Evolutionary conservation across 2,888 invertebrate genomes (phyloP).

Genomic region (Pristionchus japonicus): DNA sequence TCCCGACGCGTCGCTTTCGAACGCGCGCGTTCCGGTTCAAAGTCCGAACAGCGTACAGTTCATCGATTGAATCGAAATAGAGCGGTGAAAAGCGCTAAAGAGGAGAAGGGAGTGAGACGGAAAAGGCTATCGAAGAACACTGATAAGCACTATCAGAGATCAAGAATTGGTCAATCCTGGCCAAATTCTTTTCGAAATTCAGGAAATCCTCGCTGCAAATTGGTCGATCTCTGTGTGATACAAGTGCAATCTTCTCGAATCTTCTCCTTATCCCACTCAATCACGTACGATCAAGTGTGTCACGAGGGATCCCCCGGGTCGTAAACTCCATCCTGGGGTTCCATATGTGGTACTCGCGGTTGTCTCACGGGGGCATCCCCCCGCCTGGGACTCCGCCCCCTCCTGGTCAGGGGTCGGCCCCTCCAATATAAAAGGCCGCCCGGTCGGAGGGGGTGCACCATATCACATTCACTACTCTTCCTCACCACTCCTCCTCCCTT

Average conservation of each 20-base stretch:
- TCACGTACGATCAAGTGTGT: constrained; percentile 11
- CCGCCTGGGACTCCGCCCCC: not conserved
- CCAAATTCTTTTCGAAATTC: not conserved
- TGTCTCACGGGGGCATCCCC: constrained; percentile 30
- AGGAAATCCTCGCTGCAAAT: not conserved
- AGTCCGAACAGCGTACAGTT: not conserved
- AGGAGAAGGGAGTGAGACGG: not conserved
- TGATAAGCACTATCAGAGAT: not conserved
- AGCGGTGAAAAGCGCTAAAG: not conserved
- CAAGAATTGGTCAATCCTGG: not conserved
- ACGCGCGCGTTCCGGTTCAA: not conserved
- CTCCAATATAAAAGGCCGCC: not conserved
- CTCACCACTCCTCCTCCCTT: not conserved
- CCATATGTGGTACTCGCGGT: constrained; percentile 13
- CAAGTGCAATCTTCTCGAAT: not conserved
- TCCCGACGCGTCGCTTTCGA: not conserved
- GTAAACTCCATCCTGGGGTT: constrained; percentile 29
- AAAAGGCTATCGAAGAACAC: not conserved
- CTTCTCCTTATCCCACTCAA: constrained; percentile 18
- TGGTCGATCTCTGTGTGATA: not conserved
- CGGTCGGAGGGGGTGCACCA: not conserved
- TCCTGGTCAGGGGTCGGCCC: not conserved
- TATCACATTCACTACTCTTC: constrained; percentile 21
- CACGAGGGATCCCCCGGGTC: not conserved
- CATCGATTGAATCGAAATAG: constrained; percentile 22